These are phyloP conservation scores for Apodemia zela DNA, from an alignment of 2,888 invertebrate genomes.

Conservation along the genomic window DNA sequence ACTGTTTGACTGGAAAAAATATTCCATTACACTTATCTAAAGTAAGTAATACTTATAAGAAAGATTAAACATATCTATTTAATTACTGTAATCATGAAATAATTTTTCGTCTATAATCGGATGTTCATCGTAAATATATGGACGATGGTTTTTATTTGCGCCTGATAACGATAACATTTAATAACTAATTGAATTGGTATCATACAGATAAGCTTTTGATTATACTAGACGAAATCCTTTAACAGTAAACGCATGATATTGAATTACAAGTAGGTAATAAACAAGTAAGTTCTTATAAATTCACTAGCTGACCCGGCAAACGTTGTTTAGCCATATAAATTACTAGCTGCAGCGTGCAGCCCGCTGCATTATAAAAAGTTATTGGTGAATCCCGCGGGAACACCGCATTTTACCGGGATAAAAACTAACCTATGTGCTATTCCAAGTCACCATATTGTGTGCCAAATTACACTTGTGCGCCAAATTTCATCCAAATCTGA, in stretches of 20 bases:
- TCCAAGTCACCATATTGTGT: too few relatives aligned
- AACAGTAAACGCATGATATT: background rate
- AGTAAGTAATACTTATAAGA: background rate
- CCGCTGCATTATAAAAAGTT: too few relatives aligned
- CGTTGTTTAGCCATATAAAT: too few relatives aligned
- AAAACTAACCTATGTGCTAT: too few relatives aligned
- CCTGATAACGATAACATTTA: conserved; percentile 20
- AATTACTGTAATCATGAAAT: conserved; percentile 13
- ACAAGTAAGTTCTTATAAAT: background rate
- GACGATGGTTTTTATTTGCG: conserved; percentile 24
- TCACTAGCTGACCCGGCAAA: too few relatives aligned
- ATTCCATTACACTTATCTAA: background rate
- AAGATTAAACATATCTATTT: conserved; percentile 10
- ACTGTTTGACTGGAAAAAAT: background rate
- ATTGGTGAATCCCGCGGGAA: too few relatives aligned
- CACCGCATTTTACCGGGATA: too few relatives aligned
- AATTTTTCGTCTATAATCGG: conserved; percentile 19
- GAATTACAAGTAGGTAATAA: background rate
- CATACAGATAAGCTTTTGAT: conserved; percentile 21
- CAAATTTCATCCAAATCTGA: too few relatives aligned
- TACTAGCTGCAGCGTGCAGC: too few relatives aligned
- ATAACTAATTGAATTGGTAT: conserved; percentile 18
- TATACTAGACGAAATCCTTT: conserved; percentile 14
- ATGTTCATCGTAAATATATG: conserved; percentile 18
- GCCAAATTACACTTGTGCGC: too few relatives aligned